Evolutionary conservation across 2,113 vertebrate species (phyloP).

Genomic region (Hippocampus abdominalis): DNA sequence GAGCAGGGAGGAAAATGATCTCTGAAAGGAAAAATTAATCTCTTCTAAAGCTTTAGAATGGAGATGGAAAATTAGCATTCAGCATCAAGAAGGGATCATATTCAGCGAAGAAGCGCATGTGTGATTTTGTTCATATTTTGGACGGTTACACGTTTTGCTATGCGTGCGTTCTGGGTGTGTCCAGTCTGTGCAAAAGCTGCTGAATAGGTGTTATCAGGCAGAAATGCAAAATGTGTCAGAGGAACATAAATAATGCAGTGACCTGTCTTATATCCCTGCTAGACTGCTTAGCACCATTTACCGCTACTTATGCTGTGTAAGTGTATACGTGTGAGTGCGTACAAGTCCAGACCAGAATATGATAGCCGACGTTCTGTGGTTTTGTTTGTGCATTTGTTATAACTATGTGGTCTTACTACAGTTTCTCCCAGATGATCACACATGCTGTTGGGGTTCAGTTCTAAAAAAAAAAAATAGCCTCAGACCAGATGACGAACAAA

Average conservation of each 20-base stretch:
- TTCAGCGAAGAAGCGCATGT: constrained; percentile 8
- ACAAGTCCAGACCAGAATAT: constrained; percentile 21
- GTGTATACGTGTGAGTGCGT: constrained; percentile 18
- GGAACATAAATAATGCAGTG: constrained; percentile 67
- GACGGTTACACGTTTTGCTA: neutral
- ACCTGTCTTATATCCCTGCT: constrained; percentile 57
- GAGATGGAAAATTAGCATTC: constrained; percentile 55
- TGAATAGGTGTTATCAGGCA: constrained; percentile 64
- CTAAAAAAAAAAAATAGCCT: constrained; percentile 1
- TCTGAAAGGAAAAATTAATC: constrained; percentile 18
- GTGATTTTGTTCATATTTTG: neutral
- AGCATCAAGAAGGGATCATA: constrained; percentile 39
- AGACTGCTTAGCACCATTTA: constrained; percentile 68
- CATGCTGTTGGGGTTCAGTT: constrained; percentile 21
- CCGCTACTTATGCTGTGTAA: constrained; percentile 37
- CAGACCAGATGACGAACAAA: neutral
- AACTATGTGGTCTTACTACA: constrained; percentile 36
- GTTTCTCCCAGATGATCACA: constrained; percentile 21
- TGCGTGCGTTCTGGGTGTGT: constrained; percentile 8
- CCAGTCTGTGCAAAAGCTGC: constrained; percentile 44
- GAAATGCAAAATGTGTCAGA: constrained; percentile 54
- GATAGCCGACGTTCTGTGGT: constrained; percentile 26
- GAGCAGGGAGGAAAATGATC: constrained; percentile 23
- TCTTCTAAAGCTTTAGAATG: constrained; percentile 29
- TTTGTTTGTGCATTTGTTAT: constrained; percentile 41